Evolutionary conservation across 2,113 vertebrate species (phyloP).

Genomic region (Montifringilla adamsi): DNA sequence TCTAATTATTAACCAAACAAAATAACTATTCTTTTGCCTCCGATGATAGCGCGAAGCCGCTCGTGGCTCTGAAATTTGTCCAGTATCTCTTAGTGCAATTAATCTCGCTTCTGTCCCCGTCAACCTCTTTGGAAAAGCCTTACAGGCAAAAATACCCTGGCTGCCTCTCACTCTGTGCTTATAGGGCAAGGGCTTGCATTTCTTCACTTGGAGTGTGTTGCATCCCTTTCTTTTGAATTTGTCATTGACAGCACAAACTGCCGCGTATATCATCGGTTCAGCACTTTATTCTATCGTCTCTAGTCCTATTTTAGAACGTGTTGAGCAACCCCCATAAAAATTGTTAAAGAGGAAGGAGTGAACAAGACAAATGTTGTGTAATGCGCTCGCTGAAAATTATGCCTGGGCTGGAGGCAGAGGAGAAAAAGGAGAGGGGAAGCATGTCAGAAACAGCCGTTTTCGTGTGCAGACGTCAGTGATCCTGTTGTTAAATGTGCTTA

Average conservation of each 20-base stretch:
- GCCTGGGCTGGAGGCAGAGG: constrained; percentile 31
- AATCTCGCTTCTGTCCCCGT: background rate
- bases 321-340: constrained; percentile 64
- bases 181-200: constrained; percentile 5
- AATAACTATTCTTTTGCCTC: constrained; percentile 49
- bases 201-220: constrained; percentile 12
- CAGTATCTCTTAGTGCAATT: constrained; percentile 37
- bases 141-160: constrained; percentile 17
- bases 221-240: constrained; percentile 45
- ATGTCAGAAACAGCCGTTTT: constrained; percentile 19
- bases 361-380: constrained; percentile 54
- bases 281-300: constrained; percentile 47
- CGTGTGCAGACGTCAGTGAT: background rate
- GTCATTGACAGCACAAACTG: constrained; percentile 49
- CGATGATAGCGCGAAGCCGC: background rate
- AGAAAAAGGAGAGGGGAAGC: constrained; percentile 1
- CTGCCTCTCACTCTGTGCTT: background rate
- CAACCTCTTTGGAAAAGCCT: constrained; percentile 47
- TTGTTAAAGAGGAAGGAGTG: constrained; percentile 58
- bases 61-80: constrained; percentile 31
- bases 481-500: constrained; percentile 6
- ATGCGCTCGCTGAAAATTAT: constrained; percentile 15
- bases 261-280: constrained; percentile 32
- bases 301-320: constrained; percentile 47
- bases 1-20: constrained; percentile 61